These are phyloP conservation scores for Acomys russatus DNA, from an alignment of 2,797 vertebrate genomes.

Conservation along the genomic window DNA sequence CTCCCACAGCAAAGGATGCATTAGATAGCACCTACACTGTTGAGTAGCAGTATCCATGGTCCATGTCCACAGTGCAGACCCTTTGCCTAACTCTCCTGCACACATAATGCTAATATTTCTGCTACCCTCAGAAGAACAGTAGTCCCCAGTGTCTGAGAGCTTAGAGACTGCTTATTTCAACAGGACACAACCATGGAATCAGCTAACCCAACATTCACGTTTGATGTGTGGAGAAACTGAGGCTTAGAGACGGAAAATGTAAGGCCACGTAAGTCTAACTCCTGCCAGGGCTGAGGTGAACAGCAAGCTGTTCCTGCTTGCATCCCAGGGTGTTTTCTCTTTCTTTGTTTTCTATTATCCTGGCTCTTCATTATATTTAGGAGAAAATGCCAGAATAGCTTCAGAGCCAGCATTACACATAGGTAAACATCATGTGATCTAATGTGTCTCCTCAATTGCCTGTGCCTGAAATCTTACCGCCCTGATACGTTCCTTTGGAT, in stretches of 20 bases:
- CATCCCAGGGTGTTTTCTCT: constrained; percentile 54
- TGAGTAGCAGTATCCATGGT: constrained; percentile 17
- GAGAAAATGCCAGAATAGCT: constrained; percentile 77
- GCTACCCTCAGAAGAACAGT: background rate
- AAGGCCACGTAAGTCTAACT: constrained; percentile 33
- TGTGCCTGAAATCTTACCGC: constrained; percentile 75
- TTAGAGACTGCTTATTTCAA: constrained; percentile 49
- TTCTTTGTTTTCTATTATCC: constrained; percentile 65
- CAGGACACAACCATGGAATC: constrained; percentile 22
- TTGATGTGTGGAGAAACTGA: constrained; percentile 43
- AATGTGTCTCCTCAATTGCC: constrained; percentile 70
- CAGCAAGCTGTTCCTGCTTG: constrained; percentile 14
- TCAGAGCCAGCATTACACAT: constrained; percentile 72
- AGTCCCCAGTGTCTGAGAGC: background rate
- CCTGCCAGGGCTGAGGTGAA: constrained; percentile 46
- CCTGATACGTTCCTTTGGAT: constrained; percentile 73
- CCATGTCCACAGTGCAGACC: background rate
- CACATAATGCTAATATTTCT: background rate
- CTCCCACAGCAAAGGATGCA: constrained; percentile 11
- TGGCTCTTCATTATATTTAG: constrained; percentile 75
- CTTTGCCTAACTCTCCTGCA: background rate
- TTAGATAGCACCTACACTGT: background rate
- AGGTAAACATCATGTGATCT: constrained; percentile 80
- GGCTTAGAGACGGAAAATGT: constrained; percentile 22
- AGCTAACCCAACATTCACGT: constrained; percentile 20